Percentiles rank a stretch among this genome's conserved stretches.
Conservation (phyloP, 2,888 invertebrate species). For the Callinectes sapidus region DNA sequence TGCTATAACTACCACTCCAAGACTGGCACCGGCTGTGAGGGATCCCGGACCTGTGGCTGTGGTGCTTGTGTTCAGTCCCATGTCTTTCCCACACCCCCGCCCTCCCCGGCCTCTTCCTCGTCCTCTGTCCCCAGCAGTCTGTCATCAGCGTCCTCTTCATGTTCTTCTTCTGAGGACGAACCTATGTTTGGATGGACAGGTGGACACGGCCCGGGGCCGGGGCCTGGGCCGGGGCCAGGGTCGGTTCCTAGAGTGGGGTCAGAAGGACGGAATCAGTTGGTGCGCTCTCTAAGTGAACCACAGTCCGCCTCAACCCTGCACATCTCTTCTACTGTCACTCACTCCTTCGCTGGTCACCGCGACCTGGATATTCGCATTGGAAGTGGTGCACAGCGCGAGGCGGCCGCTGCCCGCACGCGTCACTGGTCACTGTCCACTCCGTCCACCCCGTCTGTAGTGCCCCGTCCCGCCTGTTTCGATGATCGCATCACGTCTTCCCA, state of each 20-base stretch:
- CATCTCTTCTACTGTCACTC: constrained; percentile 48
- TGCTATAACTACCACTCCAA: constrained; percentile 74
- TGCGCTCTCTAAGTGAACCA: constrained; percentile 65
- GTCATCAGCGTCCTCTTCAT: constrained; percentile 70
- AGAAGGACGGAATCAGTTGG: constrained; percentile 50
- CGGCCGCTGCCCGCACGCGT: constrained; percentile 45
- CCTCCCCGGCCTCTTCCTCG: constrained; percentile 74
- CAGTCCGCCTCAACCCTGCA: constrained; percentile 48
- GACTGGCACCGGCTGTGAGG: constrained; percentile 23
- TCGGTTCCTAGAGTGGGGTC: neutral
- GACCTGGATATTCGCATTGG: constrained; percentile 62
- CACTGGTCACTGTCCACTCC: constrained; percentile 56
- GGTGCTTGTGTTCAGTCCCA: constrained; percentile 61
- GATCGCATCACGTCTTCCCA: neutral
- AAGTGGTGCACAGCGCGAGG: constrained; percentile 31
- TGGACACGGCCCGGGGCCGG: constrained; percentile 18
- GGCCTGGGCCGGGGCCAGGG: neutral
- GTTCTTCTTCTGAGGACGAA: constrained; percentile 75
- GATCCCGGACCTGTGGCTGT: constrained; percentile 60
- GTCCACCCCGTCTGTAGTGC: neutral
- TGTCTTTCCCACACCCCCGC: constrained; percentile 73
- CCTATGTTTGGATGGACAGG: constrained; percentile 28
- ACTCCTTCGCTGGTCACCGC: constrained; percentile 56
- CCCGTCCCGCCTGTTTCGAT: neutral
- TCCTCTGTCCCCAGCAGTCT: constrained; percentile 72